Percentiles rank a stretch among this genome's conserved stretches.
phyloP scores from a whole-genome alignment of 2,888 invertebrate genomes.

The Mesorhabditis belari region DNA sequence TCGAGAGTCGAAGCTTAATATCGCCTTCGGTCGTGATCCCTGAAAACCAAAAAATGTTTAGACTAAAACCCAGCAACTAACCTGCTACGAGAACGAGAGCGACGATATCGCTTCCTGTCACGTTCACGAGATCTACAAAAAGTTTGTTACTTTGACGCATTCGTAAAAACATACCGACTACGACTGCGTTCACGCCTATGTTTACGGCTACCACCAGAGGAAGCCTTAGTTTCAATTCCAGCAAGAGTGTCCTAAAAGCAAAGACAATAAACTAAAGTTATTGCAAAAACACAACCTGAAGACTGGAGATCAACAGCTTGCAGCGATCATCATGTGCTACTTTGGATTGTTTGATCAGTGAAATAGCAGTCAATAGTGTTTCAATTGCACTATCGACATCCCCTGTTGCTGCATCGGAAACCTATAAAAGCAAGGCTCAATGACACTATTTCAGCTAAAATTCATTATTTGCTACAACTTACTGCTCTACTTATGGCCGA shows the following conservation, averaged over 20 bases:
- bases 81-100: constrained; percentile 19
- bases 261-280: not conserved
- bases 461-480: too few species aligned
- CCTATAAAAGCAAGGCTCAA: not conserved
- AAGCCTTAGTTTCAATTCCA: constrained; percentile 83
- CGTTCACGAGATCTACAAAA: constrained; percentile 15
- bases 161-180: not conserved
- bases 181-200: constrained; percentile 54
- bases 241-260: constrained; percentile 78
- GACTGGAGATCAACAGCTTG: constrained; percentile 89
- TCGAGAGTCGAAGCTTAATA: too few species aligned
- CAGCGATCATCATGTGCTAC: constrained; percentile 92
- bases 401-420: constrained; percentile 54
- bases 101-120: constrained; percentile 29
- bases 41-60: too few species aligned
- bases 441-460: constrained; percentile 63
- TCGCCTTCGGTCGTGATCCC: too few species aligned
- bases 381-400: constrained; percentile 97
- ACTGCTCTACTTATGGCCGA: constrained; percentile 95
- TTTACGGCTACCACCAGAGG: constrained; percentile 58
- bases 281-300: constrained; percentile 64
- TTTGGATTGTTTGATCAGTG: constrained; percentile 93
- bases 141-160: not conserved
- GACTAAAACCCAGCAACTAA: too few species aligned
- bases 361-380: constrained; percentile 95